Evolutionary conservation across 2,797 vertebrate genomes (phyloP).

Genomic region (Triplophysa bombifrons): DNA sequence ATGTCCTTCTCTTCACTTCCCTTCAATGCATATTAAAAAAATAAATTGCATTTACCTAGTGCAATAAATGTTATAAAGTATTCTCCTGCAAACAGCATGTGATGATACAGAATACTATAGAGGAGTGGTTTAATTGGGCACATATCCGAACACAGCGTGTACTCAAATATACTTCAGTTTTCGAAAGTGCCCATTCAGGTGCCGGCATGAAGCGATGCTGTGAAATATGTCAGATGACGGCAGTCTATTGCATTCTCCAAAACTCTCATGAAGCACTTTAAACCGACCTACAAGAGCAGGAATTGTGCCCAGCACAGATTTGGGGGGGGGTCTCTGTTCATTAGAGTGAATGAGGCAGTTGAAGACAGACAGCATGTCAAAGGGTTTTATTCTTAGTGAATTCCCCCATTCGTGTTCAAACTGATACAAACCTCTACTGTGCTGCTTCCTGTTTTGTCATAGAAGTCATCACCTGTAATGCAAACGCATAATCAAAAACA

Average conservation of each 20-base stretch:
- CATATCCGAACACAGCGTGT: background rate
- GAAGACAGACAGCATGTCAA: background rate
- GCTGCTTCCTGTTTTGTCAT: constrained; percentile 88
- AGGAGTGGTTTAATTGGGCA: background rate
- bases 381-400: background rate
- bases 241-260: background rate
- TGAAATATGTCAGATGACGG: background rate
- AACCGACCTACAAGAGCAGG: background rate
- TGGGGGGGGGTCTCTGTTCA: background rate
- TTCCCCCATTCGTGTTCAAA: constrained; percentile 28
- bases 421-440: constrained; percentile 92
- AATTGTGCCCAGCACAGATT: background rate
- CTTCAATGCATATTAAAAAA: too few species aligned
- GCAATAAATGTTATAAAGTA: background rate
- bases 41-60: background rate
- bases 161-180: background rate
- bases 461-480: constrained; percentile 87
- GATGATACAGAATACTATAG: background rate
- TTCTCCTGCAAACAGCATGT: background rate
- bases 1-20: background rate
- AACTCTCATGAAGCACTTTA: background rate
- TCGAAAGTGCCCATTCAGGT: background rate
- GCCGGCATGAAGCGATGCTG: background rate
- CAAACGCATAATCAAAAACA: constrained; percentile 37
- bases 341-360: background rate